phyloP scores from a whole-genome alignment of 2,888 invertebrate species.

The Myopa tessellatipennis region DNA sequence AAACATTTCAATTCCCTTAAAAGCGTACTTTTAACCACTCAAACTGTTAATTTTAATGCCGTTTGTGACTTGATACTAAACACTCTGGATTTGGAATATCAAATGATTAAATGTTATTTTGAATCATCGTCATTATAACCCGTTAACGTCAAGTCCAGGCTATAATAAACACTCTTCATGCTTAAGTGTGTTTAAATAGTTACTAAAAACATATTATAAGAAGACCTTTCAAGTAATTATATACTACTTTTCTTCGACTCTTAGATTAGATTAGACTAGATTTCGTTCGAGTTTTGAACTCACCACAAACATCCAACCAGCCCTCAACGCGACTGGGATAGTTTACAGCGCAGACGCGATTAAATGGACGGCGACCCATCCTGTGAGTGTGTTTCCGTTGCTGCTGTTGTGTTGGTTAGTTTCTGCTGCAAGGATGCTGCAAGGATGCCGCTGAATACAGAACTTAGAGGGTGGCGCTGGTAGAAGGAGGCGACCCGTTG shows the following conservation, averaged over 20 bases:
- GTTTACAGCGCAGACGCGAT: constrained; percentile 65
- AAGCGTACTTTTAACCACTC: no score
- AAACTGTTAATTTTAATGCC: no score
- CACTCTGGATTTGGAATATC: no score
- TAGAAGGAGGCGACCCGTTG: no score
- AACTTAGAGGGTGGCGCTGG: not conserved
- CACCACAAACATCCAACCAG: constrained; percentile 69
- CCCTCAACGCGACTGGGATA: constrained; percentile 69
- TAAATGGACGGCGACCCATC: constrained; percentile 67
- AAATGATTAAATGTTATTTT: no score
- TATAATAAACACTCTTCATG: no score
- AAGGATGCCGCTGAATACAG: constrained; percentile 4
- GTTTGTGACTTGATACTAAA: no score
- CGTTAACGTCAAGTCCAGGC: no score
- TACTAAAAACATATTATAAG: no score
- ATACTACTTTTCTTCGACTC: not conserved
- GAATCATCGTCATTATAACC: no score
- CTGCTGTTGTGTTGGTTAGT: constrained; percentile 8
- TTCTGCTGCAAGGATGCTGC: constrained; percentile 21
- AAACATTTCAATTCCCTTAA: no score
- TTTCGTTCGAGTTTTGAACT: constrained; percentile 50
- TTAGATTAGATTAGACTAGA: not conserved
- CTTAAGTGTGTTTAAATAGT: no score
- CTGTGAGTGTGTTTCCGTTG: constrained; percentile 24
- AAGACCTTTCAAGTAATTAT: not conserved